phyloP scores from a whole-genome alignment of 2,797 vertebrate genomes.

The Parauchenoglanis punctatus region DNA sequence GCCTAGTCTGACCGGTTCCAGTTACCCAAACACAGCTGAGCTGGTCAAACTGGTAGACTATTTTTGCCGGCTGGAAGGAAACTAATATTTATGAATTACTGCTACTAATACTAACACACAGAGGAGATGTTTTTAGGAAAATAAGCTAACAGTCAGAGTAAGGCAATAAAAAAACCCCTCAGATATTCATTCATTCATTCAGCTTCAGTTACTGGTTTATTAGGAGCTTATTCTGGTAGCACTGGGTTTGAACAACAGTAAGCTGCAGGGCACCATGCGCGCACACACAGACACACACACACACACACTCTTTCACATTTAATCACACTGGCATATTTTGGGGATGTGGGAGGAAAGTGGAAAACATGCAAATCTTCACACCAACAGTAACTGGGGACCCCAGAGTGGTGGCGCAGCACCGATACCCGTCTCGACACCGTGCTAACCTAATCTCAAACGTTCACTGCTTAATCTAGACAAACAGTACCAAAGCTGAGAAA shows the following conservation, averaged over 20 bases:
- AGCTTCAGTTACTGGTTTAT: background rate
- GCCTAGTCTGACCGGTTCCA: background rate
- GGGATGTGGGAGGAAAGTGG: background rate
- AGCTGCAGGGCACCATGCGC: background rate
- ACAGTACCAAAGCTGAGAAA: background rate
- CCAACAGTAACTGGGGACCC: background rate
- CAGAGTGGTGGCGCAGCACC: background rate
- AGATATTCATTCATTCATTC: background rate
- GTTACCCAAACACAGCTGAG: background rate
- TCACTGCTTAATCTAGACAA: background rate
- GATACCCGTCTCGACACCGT: background rate
- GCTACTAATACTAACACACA: background rate
- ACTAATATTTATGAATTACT: background rate
- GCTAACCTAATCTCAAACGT: background rate
- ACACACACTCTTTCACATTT: background rate
- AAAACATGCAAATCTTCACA: background rate
- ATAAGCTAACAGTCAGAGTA: background rate
- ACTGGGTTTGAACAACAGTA: background rate
- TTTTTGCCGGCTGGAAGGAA: background rate
- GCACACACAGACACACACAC: background rate
- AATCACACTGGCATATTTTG: background rate
- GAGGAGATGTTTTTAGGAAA: background rate
- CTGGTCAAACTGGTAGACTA: background rate
- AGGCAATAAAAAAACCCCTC: background rate
- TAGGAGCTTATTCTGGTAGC: background rate